These are phyloP conservation scores for Atrina japonica DNA, from an alignment of 2,888 invertebrate genomes.

Conservation along the genomic window DNA sequence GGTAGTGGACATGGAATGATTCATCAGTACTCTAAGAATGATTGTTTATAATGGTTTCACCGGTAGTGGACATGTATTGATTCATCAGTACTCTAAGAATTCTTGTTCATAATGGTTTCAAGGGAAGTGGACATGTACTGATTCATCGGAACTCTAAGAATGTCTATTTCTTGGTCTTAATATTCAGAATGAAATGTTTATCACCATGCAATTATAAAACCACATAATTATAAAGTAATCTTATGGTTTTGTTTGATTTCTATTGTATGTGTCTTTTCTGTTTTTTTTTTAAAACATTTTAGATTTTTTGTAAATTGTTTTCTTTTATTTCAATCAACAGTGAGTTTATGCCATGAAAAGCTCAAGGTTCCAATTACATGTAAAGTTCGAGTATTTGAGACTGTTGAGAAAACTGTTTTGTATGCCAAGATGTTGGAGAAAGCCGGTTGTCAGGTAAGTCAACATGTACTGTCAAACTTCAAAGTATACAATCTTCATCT, in stretches of 20 bases:
- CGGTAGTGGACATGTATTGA: too few relatives aligned
- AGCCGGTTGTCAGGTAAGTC: constrained; percentile 88
- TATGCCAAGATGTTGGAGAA: constrained; percentile 97
- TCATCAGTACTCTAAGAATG: too few relatives aligned
- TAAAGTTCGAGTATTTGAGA: constrained; percentile 95
- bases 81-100: too few relatives aligned
- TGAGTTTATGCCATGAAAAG: constrained; percentile 75
- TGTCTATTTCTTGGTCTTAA: too few relatives aligned
- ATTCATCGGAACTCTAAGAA: too few relatives aligned
- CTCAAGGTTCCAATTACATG: constrained; percentile 94
- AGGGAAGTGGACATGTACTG: too few relatives aligned
- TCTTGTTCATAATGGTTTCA: too few relatives aligned
- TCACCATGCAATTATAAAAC: too few relatives aligned
- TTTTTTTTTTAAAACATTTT: constrained; percentile 1
- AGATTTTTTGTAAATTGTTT: background rate
- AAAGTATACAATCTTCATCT: too few relatives aligned
- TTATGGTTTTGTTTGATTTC: background rate
- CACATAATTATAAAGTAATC: background rate
- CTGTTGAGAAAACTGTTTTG: constrained; percentile 90
- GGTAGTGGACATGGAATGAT: too few relatives aligned
- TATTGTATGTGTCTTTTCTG: background rate
- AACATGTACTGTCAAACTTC: background rate
- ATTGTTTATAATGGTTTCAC: too few relatives aligned
- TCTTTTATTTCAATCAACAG: constrained; percentile 31
- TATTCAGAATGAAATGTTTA: too few relatives aligned